Conservation (phyloP, 2,113 vertebrate species). For the Psettodes erumei region DNA sequence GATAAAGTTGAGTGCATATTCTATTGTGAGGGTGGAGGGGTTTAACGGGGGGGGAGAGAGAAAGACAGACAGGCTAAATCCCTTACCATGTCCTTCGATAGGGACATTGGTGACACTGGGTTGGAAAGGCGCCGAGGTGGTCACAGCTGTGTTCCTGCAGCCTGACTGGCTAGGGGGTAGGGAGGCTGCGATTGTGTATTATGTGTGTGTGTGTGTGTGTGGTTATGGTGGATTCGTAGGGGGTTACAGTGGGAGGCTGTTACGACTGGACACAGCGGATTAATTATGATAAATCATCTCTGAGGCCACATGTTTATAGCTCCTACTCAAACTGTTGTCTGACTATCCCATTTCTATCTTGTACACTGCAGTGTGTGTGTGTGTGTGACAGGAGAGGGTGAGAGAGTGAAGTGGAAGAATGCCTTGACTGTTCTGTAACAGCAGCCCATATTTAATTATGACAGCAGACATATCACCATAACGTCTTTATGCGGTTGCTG, state of each 20-base stretch:
- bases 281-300: constrained; percentile 82
- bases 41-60: constrained; percentile 45
- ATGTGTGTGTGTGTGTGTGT: constrained; percentile 22
- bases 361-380: constrained; percentile 5
- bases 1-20: constrained; percentile 58
- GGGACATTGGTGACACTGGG: constrained; percentile 70
- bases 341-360: constrained; percentile 45
- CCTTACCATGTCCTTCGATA: constrained; percentile 72
- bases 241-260: constrained; percentile 46
- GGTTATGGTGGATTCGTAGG: constrained; percentile 31
- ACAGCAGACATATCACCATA: constrained; percentile 58
- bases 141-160: constrained; percentile 79
- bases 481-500: constrained; percentile 49
- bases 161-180: constrained; percentile 35
- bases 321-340: constrained; percentile 52
- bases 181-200: constrained; percentile 44
- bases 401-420: constrained; percentile 30
- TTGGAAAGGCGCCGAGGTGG: constrained; percentile 73
- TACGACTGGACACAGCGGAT: constrained; percentile 74
- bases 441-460: constrained; percentile 58
- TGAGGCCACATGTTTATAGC: constrained; percentile 65
- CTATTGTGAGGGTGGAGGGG: constrained; percentile 51
- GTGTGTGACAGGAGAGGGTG: constrained; percentile 9
- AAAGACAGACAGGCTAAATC: constrained; percentile 66
- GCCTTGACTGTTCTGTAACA: constrained; percentile 46